Evolutionary conservation across 2,113 vertebrate genomes (phyloP), one percentile per base, ranked within the genome.

Genomic region (Dasyurus viverrinus): DNA sequence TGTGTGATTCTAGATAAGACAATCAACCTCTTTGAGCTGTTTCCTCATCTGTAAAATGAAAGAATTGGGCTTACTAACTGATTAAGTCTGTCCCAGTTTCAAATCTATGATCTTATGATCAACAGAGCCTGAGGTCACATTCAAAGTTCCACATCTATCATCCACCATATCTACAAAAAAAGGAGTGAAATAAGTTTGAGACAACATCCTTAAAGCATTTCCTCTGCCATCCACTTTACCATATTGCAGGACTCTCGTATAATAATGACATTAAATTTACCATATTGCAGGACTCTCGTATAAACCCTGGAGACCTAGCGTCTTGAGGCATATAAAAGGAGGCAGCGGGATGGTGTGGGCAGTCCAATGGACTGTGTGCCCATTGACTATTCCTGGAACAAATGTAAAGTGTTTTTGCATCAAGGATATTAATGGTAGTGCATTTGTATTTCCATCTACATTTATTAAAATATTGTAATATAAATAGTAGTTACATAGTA

Each of bases 361-460:
- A 36, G 36, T 52, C 48, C 12, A 93, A 3, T 91, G 24, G 76
- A 1, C 12, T 47, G 48, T 25, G 55, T 93, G 30, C 52, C 54
- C 68, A 94, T 92, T 93, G 76, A 93, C 89, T 54, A 90, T 89
- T 89, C 89, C 16, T 90, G 26, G n/a, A 7, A 90, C 93, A 27
- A 96, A 84, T 84, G 7, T 42, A 19, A 42, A 84, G 7, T 2
- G 6, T 84, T 23, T 84, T 42, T 84, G 6, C 6, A 8, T 84
- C n/a, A 23, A 84, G n/a, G 68, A 84, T 84, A 84, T 42, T 84
- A 84, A 84, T 84, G 68, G 36, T 42, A 84, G n/a, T 22, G n/a
- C 16, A 84, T 84, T 42, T 84, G 16, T 84, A 36, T 22, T 4
- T 36, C 68, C 68, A 84, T 42, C 14, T 23, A 42, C n/a, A 42